phyloP scores from a whole-genome alignment of 30 jellyfish, hydroid and myxozoan genomes.

The Clytia hemisphaerica region DNA sequence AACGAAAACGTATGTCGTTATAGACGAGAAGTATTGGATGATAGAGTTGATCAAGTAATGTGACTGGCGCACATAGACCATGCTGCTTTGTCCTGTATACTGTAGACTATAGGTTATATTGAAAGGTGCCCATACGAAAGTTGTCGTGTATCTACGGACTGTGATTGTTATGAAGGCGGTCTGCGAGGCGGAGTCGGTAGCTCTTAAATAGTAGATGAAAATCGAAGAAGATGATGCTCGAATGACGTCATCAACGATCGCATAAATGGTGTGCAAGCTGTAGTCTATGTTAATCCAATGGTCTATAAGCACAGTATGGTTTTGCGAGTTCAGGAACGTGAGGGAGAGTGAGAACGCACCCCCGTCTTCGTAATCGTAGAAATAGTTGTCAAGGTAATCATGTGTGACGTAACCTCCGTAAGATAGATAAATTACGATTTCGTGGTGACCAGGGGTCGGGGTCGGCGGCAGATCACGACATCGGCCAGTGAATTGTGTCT shows the following conservation, averaged over 20 bases:
- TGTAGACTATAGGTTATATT: constrained; percentile 30
- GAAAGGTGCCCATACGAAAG: constrained; percentile 46
- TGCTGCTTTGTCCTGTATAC: constrained; percentile 4
- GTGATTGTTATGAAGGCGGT: constrained; percentile 39
- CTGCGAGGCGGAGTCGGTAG: constrained; percentile 52
- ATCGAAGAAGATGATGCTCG: constrained; percentile 6
- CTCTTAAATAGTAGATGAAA: constrained; percentile 42
- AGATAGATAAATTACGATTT: constrained; percentile 19
- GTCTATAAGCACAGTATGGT: constrained; percentile 2
- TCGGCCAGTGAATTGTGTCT: constrained; percentile 51
- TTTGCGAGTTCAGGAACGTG: not conserved
- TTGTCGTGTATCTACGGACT: not conserved
- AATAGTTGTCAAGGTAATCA: constrained; percentile 27
- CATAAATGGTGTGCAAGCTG: constrained; percentile 1
- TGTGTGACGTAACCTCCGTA: constrained; percentile 51
- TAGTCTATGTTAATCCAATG: constrained; percentile 32
- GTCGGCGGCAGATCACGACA: constrained; percentile 76
- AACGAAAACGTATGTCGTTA: constrained; percentile 3
- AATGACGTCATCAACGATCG: constrained; percentile 40
- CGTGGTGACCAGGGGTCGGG: constrained; percentile 12
- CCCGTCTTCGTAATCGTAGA: constrained; percentile 86
- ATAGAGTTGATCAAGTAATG: constrained; percentile 19
- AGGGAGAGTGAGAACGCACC: constrained; percentile 30
- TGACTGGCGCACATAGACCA: constrained; percentile 31
- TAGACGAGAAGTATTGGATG: constrained; percentile 1